Conservation (phyloP, 2,888 invertebrate genomes). For the Muschampia plurimacula region DNA sequence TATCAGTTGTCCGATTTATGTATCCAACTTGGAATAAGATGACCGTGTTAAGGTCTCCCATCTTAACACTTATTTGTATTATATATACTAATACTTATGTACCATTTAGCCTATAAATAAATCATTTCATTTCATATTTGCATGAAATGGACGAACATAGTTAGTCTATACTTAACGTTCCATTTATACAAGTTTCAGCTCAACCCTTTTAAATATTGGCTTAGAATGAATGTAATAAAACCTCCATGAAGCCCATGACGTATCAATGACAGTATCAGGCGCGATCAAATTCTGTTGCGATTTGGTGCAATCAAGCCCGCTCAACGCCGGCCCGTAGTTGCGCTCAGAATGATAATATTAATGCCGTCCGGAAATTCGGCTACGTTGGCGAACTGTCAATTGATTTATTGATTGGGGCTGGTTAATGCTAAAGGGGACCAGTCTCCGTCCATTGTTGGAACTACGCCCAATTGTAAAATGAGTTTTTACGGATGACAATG, state of each 20-base stretch:
- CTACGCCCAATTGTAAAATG: no score
- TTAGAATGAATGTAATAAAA: not conserved
- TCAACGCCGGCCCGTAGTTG: not conserved
- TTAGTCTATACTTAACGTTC: no score
- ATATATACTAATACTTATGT: no score
- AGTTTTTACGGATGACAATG: no score
- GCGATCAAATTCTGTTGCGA: constrained; percentile 1
- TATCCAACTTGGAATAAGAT: no score
- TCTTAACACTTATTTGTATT: no score
- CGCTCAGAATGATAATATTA: not conserved
- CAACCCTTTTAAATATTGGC: not conserved
- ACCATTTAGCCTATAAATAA: no score
- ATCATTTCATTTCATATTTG: no score
- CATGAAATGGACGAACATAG: no score
- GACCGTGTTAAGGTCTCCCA: no score
- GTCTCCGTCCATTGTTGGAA: no score
- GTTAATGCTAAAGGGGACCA: not conserved
- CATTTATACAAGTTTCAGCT: not conserved
- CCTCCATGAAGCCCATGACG: not conserved
- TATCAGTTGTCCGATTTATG: no score
- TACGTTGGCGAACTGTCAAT: not conserved
- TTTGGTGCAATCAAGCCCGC: not conserved
- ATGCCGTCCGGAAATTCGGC: not conserved
- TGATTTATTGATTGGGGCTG: not conserved
- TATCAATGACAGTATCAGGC: constrained; percentile 1